A percentile compares a stretch with the other conserved stretches of the same genome.
Evolutionary conservation across 30 jellyfish, hydroid and myxozoan genomes (phyloP).

Genomic region (Hydractinia echinata): DNA sequence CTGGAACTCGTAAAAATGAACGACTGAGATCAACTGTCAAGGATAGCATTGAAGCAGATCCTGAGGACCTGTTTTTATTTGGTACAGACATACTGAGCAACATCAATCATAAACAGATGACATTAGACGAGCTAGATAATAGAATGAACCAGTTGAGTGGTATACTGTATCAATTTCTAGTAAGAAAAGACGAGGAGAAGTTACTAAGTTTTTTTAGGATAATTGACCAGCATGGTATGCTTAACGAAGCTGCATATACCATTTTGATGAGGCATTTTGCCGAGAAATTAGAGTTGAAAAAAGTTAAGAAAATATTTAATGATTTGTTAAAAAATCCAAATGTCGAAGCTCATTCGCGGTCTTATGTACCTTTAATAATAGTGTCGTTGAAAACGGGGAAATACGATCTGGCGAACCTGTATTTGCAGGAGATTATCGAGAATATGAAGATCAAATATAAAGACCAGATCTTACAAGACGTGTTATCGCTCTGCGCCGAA

Average conservation of each 20-base stretch:
- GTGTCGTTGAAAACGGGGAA: neutral
- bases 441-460: neutral
- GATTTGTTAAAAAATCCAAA: neutral
- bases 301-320: neutral
- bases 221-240: neutral
- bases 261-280: slow-evolving; percentile 13
- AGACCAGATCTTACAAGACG: slow-evolving; percentile 1
- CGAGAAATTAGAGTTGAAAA: neutral
- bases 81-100: neutral
- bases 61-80: neutral
- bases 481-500: neutral
- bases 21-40: no score
- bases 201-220: neutral
- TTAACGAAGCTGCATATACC: slow-evolving; percentile 20
- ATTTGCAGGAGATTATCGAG: neutral
- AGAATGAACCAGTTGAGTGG: slow-evolving; percentile 4
- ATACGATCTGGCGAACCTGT: neutral
- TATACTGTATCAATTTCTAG: neutral
- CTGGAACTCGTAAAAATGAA: no score
- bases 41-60: neutral
- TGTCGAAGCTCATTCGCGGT: neutral
- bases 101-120: neutral
- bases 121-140: neutral
- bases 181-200: neutral
- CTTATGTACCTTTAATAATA: slow-evolving; percentile 6